Evolutionary conservation across 2,797 vertebrate genomes (phyloP).

Genomic region (Naso thynnoides): DNA sequence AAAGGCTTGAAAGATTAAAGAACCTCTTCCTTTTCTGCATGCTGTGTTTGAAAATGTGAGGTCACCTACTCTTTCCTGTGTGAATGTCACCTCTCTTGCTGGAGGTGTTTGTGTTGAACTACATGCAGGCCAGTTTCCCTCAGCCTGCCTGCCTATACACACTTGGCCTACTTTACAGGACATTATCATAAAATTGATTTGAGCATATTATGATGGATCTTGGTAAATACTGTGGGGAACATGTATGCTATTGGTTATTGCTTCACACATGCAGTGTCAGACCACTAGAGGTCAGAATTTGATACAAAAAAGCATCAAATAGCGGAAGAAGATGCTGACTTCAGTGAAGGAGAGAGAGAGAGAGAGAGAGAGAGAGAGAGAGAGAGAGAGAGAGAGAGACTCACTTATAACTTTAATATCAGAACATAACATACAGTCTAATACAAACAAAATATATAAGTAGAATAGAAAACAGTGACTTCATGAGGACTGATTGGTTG

Average conservation of each 20-base stretch:
- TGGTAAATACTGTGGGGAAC: background rate
- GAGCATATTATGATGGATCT: background rate
- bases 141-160: no score
- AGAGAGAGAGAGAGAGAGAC: no score
- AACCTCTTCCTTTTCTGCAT: no score
- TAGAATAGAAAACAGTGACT: constrained; percentile 12
- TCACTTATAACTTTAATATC: background rate
- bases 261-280: background rate
- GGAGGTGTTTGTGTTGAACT: no score
- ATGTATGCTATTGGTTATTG: background rate
- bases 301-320: background rate
- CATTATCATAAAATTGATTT: background rate
- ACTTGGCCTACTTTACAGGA: no score
- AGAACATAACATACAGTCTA: background rate
- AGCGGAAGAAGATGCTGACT: background rate
- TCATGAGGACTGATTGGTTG: constrained; percentile 47
- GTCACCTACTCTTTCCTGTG: no score
- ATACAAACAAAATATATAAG: background rate
- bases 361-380: background rate
- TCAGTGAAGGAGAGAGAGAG: background rate
- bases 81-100: no score
- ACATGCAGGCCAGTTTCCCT: no score
- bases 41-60: no score
- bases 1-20: no score
- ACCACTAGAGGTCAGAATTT: constrained; percentile 52